Base-by-base conservation (phyloP, 2,888 invertebrate genomes). In the Phalera bucephala region DNA sequence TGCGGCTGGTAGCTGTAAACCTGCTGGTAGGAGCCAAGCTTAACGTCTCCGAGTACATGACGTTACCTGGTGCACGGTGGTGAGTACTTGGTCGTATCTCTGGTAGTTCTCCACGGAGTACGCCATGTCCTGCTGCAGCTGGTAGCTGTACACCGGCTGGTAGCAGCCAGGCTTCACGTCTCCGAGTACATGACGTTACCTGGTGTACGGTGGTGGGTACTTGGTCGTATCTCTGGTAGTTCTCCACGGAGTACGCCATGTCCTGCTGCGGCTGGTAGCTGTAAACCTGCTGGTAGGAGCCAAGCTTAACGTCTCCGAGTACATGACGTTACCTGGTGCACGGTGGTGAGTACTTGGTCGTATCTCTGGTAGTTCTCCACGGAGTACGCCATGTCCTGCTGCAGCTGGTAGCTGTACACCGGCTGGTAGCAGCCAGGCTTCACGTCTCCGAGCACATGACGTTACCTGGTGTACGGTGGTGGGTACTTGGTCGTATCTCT, bases 401-500 rank as follows among this genome's bases (percentile, higher is more conserved):
- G 45, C 0, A 80, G 82, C 29, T 83, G 0, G 78, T n/a, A n/a
- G n/a, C n/a, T n/a, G n/a, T n/a, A n/a, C n/a, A n/a, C n/a, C n/a
- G n/a, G n/a, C n/a, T n/a, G 85, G 62, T 83, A 77, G 0, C 78
- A 77, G 3, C 82, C 81, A 0, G 80, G 79, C 37, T 86, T 82
- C 0, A n/a, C n/a, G n/a, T n/a, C n/a, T n/a, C n/a, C n/a, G n/a
- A n/a, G n/a, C n/a, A n/a, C n/a, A n/a, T n/a, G n/a, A n/a, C n/a
- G n/a, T n/a, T 52, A 69, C 80, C 72, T 78, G 79, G 27, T 76
- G 77, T 0, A 68, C 63, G 0, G 66, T 42, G 2, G 70, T 53
- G 3, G 71, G 22, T 17, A 58, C 45, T 7, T 73, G 68, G 1
- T 77, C 79, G 32, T 76, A 82, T 36, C 82, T 58, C 36, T 72